These are phyloP conservation scores for Pipra filicauda DNA, from an alignment of 2,113 vertebrate species.

Conservation along the genomic window DNA sequence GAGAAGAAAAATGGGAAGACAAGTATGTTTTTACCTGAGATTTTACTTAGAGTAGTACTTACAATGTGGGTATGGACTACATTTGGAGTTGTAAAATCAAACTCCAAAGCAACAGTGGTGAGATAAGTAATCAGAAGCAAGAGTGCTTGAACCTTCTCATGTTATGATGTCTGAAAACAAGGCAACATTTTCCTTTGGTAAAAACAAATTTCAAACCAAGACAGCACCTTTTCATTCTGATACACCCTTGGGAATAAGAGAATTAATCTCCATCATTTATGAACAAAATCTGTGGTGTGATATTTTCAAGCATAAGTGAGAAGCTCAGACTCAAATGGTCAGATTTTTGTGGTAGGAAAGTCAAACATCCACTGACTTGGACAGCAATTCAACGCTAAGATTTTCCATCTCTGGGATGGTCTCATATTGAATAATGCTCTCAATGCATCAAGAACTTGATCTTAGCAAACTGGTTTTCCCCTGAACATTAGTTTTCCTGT, in stretches of 20 bases:
- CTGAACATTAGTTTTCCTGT: conserved; percentile 51
- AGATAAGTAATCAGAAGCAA: background rate
- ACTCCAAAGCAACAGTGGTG: background rate
- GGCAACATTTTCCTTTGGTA: background rate
- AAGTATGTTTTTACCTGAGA: background rate
- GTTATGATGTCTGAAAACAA: background rate
- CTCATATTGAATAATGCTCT: conserved; percentile 20
- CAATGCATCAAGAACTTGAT: background rate
- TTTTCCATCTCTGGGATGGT: conserved; percentile 49
- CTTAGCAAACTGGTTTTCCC: background rate
- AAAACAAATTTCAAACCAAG: background rate
- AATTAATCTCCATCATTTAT: background rate
- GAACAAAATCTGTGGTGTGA: background rate
- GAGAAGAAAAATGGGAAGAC: background rate
- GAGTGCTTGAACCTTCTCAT: background rate
- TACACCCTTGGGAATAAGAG: background rate
- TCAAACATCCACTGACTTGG: background rate
- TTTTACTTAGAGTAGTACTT: background rate
- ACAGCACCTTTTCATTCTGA: background rate
- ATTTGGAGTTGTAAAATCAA: background rate
- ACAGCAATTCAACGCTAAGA: conserved; percentile 43
- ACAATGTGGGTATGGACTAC: background rate
- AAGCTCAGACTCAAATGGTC: background rate
- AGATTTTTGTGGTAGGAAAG: conserved; percentile 43
- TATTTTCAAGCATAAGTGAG: background rate